These are phyloP conservation scores for Pollimyrus isidori DNA, from an alignment of 2,113 vertebrate species.

Conservation along the genomic window DNA sequence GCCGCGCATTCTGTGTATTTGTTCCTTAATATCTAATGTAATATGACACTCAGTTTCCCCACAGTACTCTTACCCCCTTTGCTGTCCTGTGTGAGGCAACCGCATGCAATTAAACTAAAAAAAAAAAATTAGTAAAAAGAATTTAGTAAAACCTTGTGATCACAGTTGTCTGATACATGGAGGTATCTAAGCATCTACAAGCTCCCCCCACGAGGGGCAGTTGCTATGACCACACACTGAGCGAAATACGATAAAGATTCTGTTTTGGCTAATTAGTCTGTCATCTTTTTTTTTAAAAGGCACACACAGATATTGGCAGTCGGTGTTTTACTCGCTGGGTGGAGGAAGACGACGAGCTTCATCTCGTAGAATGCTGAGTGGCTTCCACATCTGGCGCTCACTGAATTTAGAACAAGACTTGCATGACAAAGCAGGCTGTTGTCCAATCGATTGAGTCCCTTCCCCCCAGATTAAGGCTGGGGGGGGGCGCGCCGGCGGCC, in stretches of 20 bases:
- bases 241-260: background rate
- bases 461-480: constrained; percentile 12
- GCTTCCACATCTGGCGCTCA: constrained; percentile 37
- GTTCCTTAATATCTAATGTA: background rate
- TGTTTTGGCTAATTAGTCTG: background rate
- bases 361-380: constrained; percentile 24
- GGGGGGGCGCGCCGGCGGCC: too few species aligned
- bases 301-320: background rate
- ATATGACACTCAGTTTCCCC: background rate
- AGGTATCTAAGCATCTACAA: background rate
- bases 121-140: background rate
- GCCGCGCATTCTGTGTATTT: background rate
- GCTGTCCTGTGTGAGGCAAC: background rate
- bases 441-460: background rate
- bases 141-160: background rate
- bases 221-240: background rate
- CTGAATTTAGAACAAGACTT: background rate
- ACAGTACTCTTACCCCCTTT: background rate
- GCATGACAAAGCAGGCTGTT: background rate
- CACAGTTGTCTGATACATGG: background rate
- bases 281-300: background rate
- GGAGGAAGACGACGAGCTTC: background rate
- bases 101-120: background rate
- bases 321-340: background rate
- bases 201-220: background rate